phyloP scores from a whole-genome alignment of 2,888 invertebrate genomes.

The Parnassius orleans region DNA sequence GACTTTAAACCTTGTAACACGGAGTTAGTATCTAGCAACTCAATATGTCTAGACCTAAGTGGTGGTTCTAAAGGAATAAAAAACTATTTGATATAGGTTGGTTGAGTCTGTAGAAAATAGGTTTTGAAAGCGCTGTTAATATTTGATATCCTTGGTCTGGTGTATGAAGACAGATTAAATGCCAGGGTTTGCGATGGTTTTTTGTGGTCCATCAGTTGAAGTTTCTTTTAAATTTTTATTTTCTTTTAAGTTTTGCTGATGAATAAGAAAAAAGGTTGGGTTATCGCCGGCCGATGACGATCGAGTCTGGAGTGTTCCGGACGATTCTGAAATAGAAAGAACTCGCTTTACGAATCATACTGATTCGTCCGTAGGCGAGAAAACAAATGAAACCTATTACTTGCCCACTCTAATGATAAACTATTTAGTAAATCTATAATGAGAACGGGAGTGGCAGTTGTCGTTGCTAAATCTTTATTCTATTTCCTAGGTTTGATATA shows the following conservation, averaged over 20 bases:
- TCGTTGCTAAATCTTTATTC: too few relatives aligned
- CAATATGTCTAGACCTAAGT: slow-evolving; percentile 2
- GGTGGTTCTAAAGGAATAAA: not conserved
- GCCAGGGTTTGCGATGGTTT: slow-evolving; percentile 4
- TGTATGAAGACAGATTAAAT: not conserved
- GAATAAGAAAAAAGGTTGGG: slow-evolving; percentile 34
- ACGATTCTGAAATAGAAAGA: slow-evolving; percentile 60
- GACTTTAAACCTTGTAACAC: slow-evolving; percentile 5
- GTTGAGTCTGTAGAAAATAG: slow-evolving; percentile 3
- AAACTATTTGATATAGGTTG: not conserved
- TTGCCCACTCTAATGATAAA: too few relatives aligned
- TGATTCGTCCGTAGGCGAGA: slow-evolving; percentile 44
- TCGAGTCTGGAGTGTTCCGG: slow-evolving; percentile 35
- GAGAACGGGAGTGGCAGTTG: too few relatives aligned
- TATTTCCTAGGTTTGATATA: too few relatives aligned
- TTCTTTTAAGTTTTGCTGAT: slow-evolving; percentile 34
- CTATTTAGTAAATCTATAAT: too few relatives aligned
- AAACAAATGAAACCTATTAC: not conserved
- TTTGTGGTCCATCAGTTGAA: not conserved
- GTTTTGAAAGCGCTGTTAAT: slow-evolving; percentile 17
- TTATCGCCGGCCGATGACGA: slow-evolving; percentile 43
- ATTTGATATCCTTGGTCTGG: slow-evolving; percentile 11
- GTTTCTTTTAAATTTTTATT: slow-evolving; percentile 20
- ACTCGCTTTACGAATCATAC: slow-evolving; percentile 55
- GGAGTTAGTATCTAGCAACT: slow-evolving; percentile 17